Evolutionary conservation across 2,113 vertebrate species (phyloP).

Genomic region (Sphaerodactylus townsendi): DNA sequence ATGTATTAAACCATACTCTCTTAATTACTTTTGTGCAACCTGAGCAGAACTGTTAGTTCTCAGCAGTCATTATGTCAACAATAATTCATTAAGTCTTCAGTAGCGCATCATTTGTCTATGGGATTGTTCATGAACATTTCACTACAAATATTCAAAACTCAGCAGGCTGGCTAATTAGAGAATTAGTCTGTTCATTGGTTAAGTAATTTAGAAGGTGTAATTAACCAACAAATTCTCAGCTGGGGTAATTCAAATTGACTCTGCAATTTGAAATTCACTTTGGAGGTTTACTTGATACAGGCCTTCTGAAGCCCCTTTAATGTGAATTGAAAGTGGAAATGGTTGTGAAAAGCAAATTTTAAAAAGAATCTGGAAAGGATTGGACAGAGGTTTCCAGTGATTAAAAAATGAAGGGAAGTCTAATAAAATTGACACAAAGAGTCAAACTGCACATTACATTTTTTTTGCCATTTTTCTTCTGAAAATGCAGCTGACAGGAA

Average conservation of each 20-base stretch:
- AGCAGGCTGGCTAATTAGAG: constrained; percentile 2
- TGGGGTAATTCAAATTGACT: background rate
- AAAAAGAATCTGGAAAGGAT: background rate
- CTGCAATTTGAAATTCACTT: background rate
- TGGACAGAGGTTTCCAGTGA: background rate
- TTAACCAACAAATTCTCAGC: constrained; percentile 31
- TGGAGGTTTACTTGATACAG: constrained; percentile 8
- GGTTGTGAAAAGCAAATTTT: background rate
- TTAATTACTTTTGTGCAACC: constrained; percentile 2
- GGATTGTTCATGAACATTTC: background rate
- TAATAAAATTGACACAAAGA: no score
- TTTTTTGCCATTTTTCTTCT: no score
- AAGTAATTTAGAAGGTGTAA: constrained; percentile 33
- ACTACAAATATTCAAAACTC: constrained; percentile 12
- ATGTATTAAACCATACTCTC: background rate
- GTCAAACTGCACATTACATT: no score
- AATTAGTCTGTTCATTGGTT: constrained; percentile 13
- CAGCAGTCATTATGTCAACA: background rate
- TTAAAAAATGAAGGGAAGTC: background rate
- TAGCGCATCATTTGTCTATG: constrained; percentile 1
- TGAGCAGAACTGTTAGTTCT: background rate
- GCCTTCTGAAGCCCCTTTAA: background rate
- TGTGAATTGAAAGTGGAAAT: background rate
- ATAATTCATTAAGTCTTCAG: constrained; percentile 8
- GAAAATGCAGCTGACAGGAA: no score